Base-by-base conservation (phyloP, 2,888 invertebrate species). In the Melitaea athalia region DNA sequence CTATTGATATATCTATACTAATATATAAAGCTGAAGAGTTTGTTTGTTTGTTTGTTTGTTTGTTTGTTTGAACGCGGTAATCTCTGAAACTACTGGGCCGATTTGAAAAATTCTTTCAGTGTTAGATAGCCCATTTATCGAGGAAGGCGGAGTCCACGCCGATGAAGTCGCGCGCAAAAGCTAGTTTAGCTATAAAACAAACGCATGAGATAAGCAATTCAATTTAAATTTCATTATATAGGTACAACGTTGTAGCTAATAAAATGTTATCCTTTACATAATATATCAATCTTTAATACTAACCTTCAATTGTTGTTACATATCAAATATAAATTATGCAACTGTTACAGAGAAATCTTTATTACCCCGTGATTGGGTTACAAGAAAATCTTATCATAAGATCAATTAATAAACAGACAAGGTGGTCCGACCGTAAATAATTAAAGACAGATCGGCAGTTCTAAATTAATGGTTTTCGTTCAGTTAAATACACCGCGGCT, bases 371-470 rank as follows among this genome's bases (percentile, higher is more conserved):
- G 65, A 71, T 71, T 67, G 63, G 69, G 61, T 72, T 70, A 67
- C 72, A 72, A 72, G 70, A 71, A 75, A 73, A 69, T 76, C 81
- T 88, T 87, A 88, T 89, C 91, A 77, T 60, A 72, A 69, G 84
- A 91, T 91, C 91, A 88, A 88, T 88, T 91, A 91, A 91, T 91
- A 89, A 88, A 84, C 85, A 78, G 85, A 80, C 85, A 83, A 87
- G 90, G 88, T 89, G 91, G 89, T 88, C 91, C 80, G 74, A 76
- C 83, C 85, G 82, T 89, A 87, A 87, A 88, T 87, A 88, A 90
- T 86, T 81, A 76, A 82, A 80, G 85, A 86, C 86, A 86, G 85
- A 85, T 85, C 87, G 88, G 84, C 85, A 82, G 85, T 85, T 84
- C 82, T 84, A 87, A 90, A 91, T 91, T 86, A 89, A 87, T 88